Base-by-base conservation (phyloP, 2,888 invertebrate species). In the Lobophora halterata region DNA sequence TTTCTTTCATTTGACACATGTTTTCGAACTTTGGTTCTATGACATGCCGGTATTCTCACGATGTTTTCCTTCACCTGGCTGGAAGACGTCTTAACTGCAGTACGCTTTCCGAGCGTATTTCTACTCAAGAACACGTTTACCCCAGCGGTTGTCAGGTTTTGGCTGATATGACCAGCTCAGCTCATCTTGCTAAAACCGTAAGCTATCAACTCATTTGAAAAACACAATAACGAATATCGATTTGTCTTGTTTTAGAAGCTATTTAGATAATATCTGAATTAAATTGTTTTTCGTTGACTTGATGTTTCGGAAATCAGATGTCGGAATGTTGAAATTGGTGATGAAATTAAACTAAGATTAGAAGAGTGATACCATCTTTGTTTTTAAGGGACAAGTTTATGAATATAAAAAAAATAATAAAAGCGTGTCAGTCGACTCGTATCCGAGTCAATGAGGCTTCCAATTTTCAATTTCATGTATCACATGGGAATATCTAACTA, bases 181-280 rank as follows among this genome's bases (percentile, higher is more conserved):
- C n/a, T n/a, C n/a, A n/a, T n/a, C n/a, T n/a, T n/a, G n/a, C n/a
- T n/a, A n/a, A n/a, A n/a, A n/a, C n/a, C n/a, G n/a, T 17, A 17
- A 17, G 2, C 5, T 17, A n/a, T 17, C 17, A 17, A 5, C 17
- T 17, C 6, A 2, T 17, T 2, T 2, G 17, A 17, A 17, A 6
- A 17, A 5, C 2, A 24, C 33, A 50, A 58, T 58, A 55, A 50
- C 46, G 40, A 37, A 48, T 55, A 58, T 56, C 52, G 58, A 55
- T 49, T 56, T 53, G 50, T 53, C 58, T 46, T 55, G 58, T 55
- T 42, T 29, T 21, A 33, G 46, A 41, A 30, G 35, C 43, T 19
- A 37, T 52, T 49, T 43, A 50, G 50, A 52, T 52, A 44, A 44
- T 20, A 38, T 41, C 26, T 20, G 46, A 46, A 46, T 46, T 39